Evolutionary conservation across 2,113 vertebrate genomes (phyloP).

Genomic region (Cephalopterus ornatus): DNA sequence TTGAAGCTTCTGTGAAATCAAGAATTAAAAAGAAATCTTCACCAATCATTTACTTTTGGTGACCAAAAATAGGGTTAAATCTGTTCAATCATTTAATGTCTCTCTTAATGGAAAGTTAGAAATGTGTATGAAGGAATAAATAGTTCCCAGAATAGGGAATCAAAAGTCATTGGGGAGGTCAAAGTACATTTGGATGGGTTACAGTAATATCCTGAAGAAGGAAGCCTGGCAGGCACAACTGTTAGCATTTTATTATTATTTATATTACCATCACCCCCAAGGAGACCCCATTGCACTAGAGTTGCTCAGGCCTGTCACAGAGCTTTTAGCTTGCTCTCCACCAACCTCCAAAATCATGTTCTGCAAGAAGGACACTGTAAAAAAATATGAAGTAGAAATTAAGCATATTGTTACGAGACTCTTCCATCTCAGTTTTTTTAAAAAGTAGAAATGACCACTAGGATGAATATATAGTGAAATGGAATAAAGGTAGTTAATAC

Average conservation of each 20-base stretch:
- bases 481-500: neutral
- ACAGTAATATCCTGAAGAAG: conserved; percentile 31
- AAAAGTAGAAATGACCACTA: neutral
- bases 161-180: neutral
- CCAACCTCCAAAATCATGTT: neutral
- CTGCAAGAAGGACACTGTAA: neutral
- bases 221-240: neutral
- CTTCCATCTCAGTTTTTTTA: neutral
- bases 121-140: conserved; percentile 29
- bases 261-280: neutral
- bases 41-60: neutral
- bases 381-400: neutral
- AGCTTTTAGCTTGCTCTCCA: neutral
- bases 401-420: neutral
- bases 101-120: conserved; percentile 2
- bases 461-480: neutral
- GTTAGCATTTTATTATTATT: conserved; percentile 20
- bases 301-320: neutral
- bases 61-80: conserved; percentile 8
- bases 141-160: neutral
- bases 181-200: conserved; percentile 17
- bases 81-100: conserved; percentile 12
- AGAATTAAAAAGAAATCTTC: neutral
- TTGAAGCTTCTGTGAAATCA: neutral
- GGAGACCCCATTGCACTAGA: neutral